Conservation (phyloP, 2,797 vertebrate species). For the Cheirogaleus major region DNA sequence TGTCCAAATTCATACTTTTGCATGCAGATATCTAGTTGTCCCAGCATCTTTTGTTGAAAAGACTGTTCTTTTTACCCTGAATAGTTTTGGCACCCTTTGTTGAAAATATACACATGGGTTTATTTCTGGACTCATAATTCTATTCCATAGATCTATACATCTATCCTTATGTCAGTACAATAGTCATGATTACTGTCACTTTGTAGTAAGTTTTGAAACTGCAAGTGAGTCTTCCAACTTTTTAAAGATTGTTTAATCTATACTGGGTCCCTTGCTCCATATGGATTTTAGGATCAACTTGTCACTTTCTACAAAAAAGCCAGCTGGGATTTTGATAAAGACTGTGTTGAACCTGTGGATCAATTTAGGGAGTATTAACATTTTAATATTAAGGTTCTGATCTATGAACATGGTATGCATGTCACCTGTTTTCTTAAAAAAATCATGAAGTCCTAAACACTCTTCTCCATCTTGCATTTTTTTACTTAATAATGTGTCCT, state of each 20-base stretch:
- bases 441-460: not conserved
- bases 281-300: not conserved
- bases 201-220: not conserved
- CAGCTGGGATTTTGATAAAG: not conserved
- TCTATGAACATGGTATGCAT: not conserved
- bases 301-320: not conserved
- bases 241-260: not conserved
- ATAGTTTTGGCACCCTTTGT: not conserved
- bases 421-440: slow-evolving; percentile 34
- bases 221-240: not conserved
- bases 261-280: not conserved
- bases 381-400: slow-evolving; percentile 9
- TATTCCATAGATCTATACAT: not conserved
- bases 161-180: not conserved
- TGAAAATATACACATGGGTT: not conserved
- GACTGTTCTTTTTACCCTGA: not conserved
- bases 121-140: not conserved
- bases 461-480: not conserved
- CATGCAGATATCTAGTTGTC: not conserved
- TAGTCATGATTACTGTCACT: not conserved
- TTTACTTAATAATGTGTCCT: not conserved
- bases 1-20: not conserved
- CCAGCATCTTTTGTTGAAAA: not conserved
- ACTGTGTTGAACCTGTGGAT: not conserved
- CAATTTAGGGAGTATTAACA: not conserved